phyloP scores from a whole-genome alignment of 1,140 invertebrate genomes.

The Ooceraea biroi region DNA sequence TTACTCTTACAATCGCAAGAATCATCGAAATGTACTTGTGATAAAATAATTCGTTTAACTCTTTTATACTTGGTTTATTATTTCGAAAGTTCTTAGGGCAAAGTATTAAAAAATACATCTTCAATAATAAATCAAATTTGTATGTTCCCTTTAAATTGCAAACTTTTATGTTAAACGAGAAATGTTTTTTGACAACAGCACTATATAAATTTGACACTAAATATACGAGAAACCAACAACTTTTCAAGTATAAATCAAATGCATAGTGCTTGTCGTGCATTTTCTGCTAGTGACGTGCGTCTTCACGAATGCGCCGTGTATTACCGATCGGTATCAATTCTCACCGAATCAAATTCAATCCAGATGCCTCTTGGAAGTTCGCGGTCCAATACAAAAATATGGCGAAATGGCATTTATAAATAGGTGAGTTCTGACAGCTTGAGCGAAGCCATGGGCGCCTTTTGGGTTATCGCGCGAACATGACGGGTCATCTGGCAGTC shows the following conservation, averaged over 20 bases:
- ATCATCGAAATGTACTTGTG: not conserved
- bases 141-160: not conserved
- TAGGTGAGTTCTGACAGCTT: constrained; percentile 85
- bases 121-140: not conserved
- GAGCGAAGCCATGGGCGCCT: constrained; percentile 84
- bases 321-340: constrained; percentile 29
- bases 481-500: constrained; percentile 86
- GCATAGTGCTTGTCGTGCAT: not conserved
- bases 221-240: no score
- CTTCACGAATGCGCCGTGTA: not conserved
- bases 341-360: constrained; percentile 22
- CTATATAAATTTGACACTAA: not conserved
- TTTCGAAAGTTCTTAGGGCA: not conserved
- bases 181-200: not conserved
- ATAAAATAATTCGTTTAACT: constrained; percentile 5
- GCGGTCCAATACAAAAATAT: constrained; percentile 71
- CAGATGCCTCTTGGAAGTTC: constrained; percentile 25
- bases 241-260: not conserved
- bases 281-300: not conserved
- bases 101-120: not conserved
- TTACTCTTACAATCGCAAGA: not conserved
- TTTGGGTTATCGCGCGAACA: constrained; percentile 86
- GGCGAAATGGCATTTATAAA: constrained; percentile 83
- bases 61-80: not conserved
- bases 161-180: not conserved